Evolutionary conservation across 2,888 invertebrate genomes (phyloP), one percentile per base, ranked within the genome.

Genomic region (Tetropium fuscum): DNA sequence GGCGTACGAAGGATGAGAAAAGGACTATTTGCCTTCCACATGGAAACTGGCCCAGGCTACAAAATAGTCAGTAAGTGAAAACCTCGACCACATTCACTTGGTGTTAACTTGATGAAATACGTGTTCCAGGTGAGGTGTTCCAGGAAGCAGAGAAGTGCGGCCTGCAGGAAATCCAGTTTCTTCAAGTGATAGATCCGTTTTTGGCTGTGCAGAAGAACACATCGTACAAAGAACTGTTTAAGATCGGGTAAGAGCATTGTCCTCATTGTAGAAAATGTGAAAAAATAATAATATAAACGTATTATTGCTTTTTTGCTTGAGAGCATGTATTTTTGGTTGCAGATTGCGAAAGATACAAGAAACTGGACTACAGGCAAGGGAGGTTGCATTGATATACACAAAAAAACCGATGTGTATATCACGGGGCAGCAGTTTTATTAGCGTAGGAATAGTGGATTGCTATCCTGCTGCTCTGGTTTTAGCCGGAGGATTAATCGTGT

Each of bases 71-170:
- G 80, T 78, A 69, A 65, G 73, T 67, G 15, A 34, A 34, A 34
- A 34, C 7, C 5, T 34, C 3, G 11, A 7, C 32, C 13, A 32
- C n/a, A n/a, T n/a, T 32, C 10, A 13, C 7, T 15, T 2, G 13
- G n/a, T 7, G n/a, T 2, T 27, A 2, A 27, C 3, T 27, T n/a
- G 15, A 13, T 30, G 11, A 11, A 8, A 10, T 11, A 15, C 13
- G n/a, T 71, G 80, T 88, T 55, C 85, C 87, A 44, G 83, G 87
- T 18, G 88, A 89, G 78, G 88, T 87, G 44, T 91, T 88, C 72
- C 80, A 84, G 10, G 91, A 91, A 75, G 86, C 87, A 8, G 89
- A 91, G 78, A 92, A 91, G 75, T 92, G 92, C 74, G 89, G 88
- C 0, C 78, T 91, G 4, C 85, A 87, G 53, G 90, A 90, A 77